Base-by-base conservation (phyloP, 2,888 invertebrate genomes). In the Drosophila maculinotata region DNA sequence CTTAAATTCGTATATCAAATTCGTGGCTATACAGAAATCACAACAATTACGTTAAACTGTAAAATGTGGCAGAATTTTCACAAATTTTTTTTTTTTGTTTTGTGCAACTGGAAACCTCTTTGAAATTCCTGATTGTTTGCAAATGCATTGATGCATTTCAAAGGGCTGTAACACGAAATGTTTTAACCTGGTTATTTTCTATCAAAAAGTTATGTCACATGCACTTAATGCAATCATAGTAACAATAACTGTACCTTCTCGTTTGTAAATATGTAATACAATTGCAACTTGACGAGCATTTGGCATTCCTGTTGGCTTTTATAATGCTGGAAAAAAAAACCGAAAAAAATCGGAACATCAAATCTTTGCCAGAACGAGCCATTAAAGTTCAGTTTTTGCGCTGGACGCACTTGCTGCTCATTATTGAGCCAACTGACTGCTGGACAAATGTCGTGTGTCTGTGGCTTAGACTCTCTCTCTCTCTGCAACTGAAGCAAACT, bases 381-480 rank as follows among this genome's bases (percentile, higher is more conserved):
- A 68, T 59, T 68, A 48, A 68, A 68, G 59, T 59, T 44, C 41
- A 23, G 48, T 26, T 28, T 26, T 47, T 49, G 26, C 5, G 17
- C 41, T 39, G 63, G 14, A 33, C 26, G 49, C 49, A 53, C 38
- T 59, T 47, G 51, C 47, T 47, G 7, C 44, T 66, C 51, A 33
- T 62, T 63, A 45, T 20, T 62, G 31, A 20, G 44, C 23, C 30
- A 39, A 63, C 44, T 53, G 53, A 49, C 30, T 47, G 53, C 57
- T 35, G 63, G 69, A 70, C 69, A 39, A 51, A 52, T 45, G 42
- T 56, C 26, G 42, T 42, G 36, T 64, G 31, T 20, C 20, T 20
- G 20, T 47, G 51, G 64, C 28, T 45, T 47, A 49, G 39, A 66
- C 66, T 51, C n/a, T 15, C 23, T 9, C 28, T 58, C 10, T 4